Evolutionary conservation across 2,888 invertebrate genomes (phyloP).

Genomic region (Cephalotes varians): DNA sequence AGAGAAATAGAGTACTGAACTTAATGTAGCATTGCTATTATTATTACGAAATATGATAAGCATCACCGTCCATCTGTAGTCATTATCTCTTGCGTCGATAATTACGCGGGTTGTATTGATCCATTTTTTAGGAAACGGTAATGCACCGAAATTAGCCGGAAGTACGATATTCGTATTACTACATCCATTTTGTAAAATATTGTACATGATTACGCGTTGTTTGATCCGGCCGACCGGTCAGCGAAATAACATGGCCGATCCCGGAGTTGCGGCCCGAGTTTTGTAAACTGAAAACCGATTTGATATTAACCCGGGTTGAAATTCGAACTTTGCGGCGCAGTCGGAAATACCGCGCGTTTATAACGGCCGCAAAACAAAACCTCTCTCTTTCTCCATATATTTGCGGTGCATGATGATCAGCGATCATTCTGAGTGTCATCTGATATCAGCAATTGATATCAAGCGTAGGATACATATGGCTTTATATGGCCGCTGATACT

Average conservation of each 20-base stretch:
- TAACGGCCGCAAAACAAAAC: conserved; percentile 39
- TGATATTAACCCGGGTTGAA: conserved; percentile 51
- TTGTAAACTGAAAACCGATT: conserved; percentile 47
- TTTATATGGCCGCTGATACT: not conserved
- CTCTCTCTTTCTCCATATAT: conserved; percentile 24
- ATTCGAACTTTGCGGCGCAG: conserved; percentile 26
- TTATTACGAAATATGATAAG: no score
- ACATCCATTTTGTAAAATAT: conserved; percentile 50
- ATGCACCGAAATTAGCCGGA: conserved; percentile 46
- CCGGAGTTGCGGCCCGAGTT: conserved; percentile 31
- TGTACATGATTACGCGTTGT: conserved; percentile 43
- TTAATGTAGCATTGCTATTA: conserved; percentile 7
- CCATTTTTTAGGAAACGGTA: conserved; percentile 35
- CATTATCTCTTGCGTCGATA: conserved; percentile 35
- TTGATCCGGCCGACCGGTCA: conserved; percentile 30
- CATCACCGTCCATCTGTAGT: conserved; percentile 24
- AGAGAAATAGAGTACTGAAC: not conserved
- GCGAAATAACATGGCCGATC: conserved; percentile 45
- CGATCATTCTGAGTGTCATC: conserved; percentile 29
- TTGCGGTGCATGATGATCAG: conserved; percentile 30
- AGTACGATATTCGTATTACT: conserved; percentile 51
- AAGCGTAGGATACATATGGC: not conserved
- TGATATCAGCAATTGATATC: conserved; percentile 14
- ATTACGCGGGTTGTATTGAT: conserved; percentile 37
- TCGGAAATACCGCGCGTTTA: conserved; percentile 27